Base-by-base conservation (phyloP, 1,140 invertebrate genomes). In the Eueides isabella region DNA sequence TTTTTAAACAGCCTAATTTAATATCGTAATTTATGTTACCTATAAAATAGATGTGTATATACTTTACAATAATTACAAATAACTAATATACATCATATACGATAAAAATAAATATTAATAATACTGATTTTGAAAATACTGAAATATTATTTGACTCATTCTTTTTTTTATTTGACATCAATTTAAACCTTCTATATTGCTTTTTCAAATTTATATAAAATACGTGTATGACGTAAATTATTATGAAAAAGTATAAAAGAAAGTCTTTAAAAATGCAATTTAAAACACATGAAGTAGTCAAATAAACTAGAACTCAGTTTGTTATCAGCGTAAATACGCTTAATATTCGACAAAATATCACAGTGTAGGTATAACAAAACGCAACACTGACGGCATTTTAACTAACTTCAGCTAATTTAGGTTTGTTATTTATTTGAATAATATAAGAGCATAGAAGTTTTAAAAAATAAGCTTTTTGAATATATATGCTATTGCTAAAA, bases 401-500 rank as follows among this genome's bases (percentile, higher is more conserved):
- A 66, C 33, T 23, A 26, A 66, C 33, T 38, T 44, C n/a, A 44
- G n/a, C 41, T 44, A 44, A 38, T 38, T 16, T 16, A 38, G 35
- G 14, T 38, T 38, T 38, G 35, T 44, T 44, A 65, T 19, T 23
- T 23, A 33, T 33, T 35, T 12, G 35, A 33, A 33, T 6, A n/a
- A n/a, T 30, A 31, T 23, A 6, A 63, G 29, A 30, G n/a, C n/a
- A n/a, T n/a, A n/a, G n/a, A n/a, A n/a, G 5, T 31, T 65, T 84
- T 84, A 92, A 70, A 65, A 72, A 33, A 93, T 84, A 64, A 94
- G 67, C 82, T 92, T 94, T 81, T 91, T 93, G 31, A 94, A 85
- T 61, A 93, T 75, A 81, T 94, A 91, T 55, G 87, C 78, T 44
- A 94, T 81, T 23, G 87, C 88, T 61, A 95, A 81, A 64, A 95